Conservation (phyloP, 2,113 vertebrate genomes). For the Oreochromis spilurus region DNA sequence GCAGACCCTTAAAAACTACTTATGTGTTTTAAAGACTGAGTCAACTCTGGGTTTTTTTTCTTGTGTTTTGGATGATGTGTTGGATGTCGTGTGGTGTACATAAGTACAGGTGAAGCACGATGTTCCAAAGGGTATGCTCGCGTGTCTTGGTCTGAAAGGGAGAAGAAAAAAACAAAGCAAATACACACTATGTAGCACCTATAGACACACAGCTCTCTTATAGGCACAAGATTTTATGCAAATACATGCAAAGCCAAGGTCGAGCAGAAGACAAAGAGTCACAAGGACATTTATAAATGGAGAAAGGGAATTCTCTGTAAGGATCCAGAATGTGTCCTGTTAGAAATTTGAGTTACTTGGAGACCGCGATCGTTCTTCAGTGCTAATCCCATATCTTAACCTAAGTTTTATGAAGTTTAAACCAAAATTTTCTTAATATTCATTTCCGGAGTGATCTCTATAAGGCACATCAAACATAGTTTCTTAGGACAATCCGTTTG, state of each 20-base stretch:
- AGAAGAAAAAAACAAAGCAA: neutral
- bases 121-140: neutral
- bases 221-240: neutral
- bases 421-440: neutral
- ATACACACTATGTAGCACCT: neutral
- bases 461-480: neutral
- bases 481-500: neutral
- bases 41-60: neutral
- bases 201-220: neutral
- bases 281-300: neutral
- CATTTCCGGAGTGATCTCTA: neutral
- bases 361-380: neutral
- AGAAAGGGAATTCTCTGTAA: neutral
- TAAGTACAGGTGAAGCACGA: slow-evolving; percentile 28
- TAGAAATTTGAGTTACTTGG: neutral
- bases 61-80: neutral
- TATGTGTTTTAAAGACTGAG: neutral
- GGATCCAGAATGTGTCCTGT: neutral
- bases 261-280: neutral
- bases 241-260: slow-evolving; percentile 4
- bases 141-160: neutral
- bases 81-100: neutral
- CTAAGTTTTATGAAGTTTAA: neutral
- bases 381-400: neutral
- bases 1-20: neutral